phyloP scores from a whole-genome alignment of 2,797 vertebrate species.

The Crypturellus tataupa region DNA sequence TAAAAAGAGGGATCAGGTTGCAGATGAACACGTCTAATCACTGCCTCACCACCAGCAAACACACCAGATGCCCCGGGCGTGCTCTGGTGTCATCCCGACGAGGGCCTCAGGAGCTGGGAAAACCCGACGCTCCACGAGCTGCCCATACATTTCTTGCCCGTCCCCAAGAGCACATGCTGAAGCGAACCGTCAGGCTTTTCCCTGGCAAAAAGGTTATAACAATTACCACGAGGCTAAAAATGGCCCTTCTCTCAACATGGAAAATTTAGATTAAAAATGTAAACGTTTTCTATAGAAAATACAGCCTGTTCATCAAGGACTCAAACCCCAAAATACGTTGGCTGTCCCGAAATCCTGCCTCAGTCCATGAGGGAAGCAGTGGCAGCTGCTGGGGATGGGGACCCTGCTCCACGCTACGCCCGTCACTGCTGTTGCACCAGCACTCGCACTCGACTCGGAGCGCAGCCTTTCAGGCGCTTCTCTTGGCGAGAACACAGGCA shows the following conservation, averaged over 20 bases:
- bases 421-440: neutral
- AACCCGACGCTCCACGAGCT: neutral
- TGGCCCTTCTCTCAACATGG: neutral
- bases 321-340: conserved; percentile 8
- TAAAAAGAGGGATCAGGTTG: neutral
- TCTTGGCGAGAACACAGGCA: neutral
- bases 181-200: conserved; percentile 31
- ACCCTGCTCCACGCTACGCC: fast-evolving
- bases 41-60: no score
- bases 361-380: neutral
- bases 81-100: no score
- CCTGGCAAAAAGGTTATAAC: neutral
- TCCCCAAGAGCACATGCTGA: neutral
- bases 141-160: conserved; percentile 22
- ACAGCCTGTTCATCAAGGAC: neutral
- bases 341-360: neutral
- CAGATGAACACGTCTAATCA: no score
- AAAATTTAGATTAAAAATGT: conserved; percentile 47
- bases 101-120: neutral
- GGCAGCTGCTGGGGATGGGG: neutral
- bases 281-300: conserved; percentile 26
- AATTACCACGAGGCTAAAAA: conserved; percentile 41
- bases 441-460: neutral
- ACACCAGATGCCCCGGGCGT: neutral
- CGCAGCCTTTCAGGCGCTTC: neutral